Base-by-base conservation (phyloP, 2,113 vertebrate genomes). In the Pampusana beccarii region DNA sequence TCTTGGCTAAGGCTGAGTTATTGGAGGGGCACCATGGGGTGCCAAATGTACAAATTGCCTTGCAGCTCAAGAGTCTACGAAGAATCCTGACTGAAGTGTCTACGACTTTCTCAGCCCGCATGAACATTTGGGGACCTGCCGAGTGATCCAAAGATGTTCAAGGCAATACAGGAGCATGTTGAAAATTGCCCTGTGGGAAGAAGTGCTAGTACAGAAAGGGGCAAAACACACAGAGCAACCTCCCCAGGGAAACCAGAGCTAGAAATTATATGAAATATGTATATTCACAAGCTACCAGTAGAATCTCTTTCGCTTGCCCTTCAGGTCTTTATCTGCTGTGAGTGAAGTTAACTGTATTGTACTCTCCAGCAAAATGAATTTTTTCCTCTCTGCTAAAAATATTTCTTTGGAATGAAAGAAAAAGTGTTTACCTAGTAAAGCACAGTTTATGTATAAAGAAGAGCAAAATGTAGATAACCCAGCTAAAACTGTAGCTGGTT, bases 1-100 rank as follows among this genome's bases (percentile, higher is more conserved):
- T 69, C 86, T 92, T 96, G 95, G 57, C 72, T 89, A 72, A 65
- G 23, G 33, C 69, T 81, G 83, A 81, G 77, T 84, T 93, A 72
- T 65, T 91, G 86, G 77, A 92, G 80, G 88, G 90, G 94, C 73
- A 96, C 46, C 65, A 79, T 69, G 69, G 95, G 72, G 92, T 95
- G 70, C 72, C 88, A 92, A 95, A 92, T 46, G 83, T 86, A 95
- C n/a, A 65, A 91, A 87, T 50, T 87, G 65, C 80, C 86, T 85
- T 79, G 48, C 69, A 93, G 51, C 50, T 92, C 61, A 44, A 81
- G 64, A 82, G 40, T 69, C 64, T 91, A 65, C 88, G 83, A 92
- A 92, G 95, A 92, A 79, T 61, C 40, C 70, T 67, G 65, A 79
- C 53, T 18, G 6, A 91, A 89, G 16, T 20, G 23, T 42, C 92